These are phyloP conservation scores for Nycticebus coucang DNA, from an alignment of 2,113 vertebrate genomes.

Conservation along the genomic window DNA sequence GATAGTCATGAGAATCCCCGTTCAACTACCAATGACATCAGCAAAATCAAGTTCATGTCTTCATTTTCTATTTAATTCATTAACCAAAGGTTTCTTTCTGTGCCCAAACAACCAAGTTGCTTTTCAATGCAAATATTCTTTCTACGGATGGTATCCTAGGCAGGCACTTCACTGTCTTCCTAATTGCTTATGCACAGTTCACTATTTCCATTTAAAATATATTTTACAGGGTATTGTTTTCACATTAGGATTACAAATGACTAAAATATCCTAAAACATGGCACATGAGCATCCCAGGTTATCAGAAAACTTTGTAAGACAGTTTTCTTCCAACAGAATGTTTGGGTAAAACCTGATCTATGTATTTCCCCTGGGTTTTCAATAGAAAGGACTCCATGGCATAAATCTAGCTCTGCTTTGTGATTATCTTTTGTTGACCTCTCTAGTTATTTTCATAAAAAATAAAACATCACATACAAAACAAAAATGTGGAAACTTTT, in stretches of 20 bases:
- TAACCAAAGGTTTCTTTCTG: neutral
- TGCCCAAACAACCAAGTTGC: neutral
- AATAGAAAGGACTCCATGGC: neutral
- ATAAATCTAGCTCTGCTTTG: neutral
- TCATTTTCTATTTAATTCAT: neutral
- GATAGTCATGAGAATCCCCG: rapidly evolving
- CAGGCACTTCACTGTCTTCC: neutral
- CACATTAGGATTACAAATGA: neutral
- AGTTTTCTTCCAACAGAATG: neutral
- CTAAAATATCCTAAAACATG: neutral
- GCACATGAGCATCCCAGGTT: neutral
- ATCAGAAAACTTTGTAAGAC: neutral
- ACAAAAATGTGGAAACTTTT: neutral
- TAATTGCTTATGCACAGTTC: neutral
- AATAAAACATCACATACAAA: neutral
- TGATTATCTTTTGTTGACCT: neutral
- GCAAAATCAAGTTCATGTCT: neutral
- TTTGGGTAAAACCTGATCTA: neutral
- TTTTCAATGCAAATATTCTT: neutral
- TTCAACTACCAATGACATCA: neutral
- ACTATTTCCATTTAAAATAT: neutral
- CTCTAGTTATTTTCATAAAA: neutral
- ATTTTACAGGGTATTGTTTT: neutral
- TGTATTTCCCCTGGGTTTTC: neutral
- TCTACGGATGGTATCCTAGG: neutral